These are phyloP conservation scores for Anarrhichthys ocellatus DNA, from an alignment of 2,113 vertebrate genomes.

Conservation along the genomic window DNA sequence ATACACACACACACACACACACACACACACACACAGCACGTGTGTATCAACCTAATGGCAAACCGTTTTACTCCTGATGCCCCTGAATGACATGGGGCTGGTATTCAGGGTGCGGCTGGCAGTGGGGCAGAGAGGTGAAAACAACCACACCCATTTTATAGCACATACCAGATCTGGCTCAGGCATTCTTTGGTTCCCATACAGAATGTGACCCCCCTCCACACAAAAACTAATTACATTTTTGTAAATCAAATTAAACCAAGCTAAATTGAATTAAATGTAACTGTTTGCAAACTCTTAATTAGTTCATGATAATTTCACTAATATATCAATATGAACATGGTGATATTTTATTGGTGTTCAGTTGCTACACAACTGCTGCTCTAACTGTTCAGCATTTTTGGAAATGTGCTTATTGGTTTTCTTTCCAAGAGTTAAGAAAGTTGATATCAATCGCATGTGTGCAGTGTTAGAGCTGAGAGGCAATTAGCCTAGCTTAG, in stretches of 20 bases:
- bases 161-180: constrained; percentile 45
- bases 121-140: constrained; percentile 41
- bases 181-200: neutral
- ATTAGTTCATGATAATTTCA: neutral
- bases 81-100: constrained; percentile 14
- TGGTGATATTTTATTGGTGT: neutral
- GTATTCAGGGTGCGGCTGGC: constrained; percentile 38
- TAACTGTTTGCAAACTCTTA: neutral
- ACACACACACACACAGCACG: no score
- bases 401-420: neutral
- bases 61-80: constrained; percentile 1
- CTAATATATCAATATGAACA: neutral
- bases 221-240: neutral
- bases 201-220: constrained; percentile 4
- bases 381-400: neutral
- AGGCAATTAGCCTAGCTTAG: neutral
- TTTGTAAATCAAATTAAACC: neutral
- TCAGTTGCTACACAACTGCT: neutral
- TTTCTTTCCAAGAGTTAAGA: neutral
- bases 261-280: neutral
- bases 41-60: neutral
- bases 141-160: constrained; percentile 58
- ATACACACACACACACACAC: no score
- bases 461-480: neutral
- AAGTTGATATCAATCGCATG: neutral